phyloP scores from a whole-genome alignment of 2,888 invertebrate species.

The Petrophora chlorosata region DNA sequence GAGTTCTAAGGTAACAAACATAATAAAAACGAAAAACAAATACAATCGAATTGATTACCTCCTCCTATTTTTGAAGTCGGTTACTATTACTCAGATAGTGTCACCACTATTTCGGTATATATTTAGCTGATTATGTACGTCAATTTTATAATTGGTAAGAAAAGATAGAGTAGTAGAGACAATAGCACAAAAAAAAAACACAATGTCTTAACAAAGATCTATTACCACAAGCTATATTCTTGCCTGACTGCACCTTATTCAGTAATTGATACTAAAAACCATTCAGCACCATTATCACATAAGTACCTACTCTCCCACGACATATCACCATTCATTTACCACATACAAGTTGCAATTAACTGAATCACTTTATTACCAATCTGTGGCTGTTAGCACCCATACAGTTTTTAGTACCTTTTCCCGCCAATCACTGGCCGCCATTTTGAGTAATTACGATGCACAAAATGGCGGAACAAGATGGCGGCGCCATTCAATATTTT shows the following conservation, averaged over 20 bases:
- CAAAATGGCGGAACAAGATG: slow-evolving; percentile 69
- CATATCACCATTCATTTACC: slow-evolving; percentile 31
- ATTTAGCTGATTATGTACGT: no score
- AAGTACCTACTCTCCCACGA: slow-evolving; percentile 20
- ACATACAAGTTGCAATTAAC: slow-evolving; percentile 55
- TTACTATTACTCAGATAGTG: no score
- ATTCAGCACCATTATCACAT: not conserved
- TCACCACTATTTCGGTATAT: no score
- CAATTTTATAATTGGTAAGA: no score
- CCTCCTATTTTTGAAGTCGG: no score
- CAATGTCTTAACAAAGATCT: not conserved
- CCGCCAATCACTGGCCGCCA: slow-evolving; percentile 68
- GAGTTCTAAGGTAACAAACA: no score
- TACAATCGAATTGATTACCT: no score
- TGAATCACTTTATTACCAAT: slow-evolving; percentile 74
- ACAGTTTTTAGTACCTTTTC: slow-evolving; percentile 42
- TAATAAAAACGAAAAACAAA: no score
- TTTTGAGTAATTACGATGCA: slow-evolving; percentile 66
- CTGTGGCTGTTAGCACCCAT: slow-evolving; percentile 70
- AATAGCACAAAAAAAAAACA: no score
- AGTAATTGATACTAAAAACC: not conserved
- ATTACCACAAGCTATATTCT: not conserved
- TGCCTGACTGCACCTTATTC: not conserved
- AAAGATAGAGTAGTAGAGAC: no score
- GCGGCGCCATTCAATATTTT: slow-evolving; percentile 60